phyloP scores from a whole-genome alignment of 1,140 invertebrate genomes.

The Leptonema lineaticorne region DNA sequence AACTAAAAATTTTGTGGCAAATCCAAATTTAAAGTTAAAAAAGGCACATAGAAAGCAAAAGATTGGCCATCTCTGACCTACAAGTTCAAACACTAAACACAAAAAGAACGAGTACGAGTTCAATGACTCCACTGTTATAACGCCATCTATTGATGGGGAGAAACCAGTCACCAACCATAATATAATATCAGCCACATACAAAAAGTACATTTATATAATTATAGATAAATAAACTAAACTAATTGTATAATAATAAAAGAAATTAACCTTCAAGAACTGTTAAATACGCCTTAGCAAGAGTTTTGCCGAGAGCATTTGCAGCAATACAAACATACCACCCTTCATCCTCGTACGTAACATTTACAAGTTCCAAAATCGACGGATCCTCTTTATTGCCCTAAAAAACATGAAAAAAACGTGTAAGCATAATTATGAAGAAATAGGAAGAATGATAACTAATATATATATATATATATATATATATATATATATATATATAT shows the following conservation, averaged over 20 bases:
- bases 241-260: background rate
- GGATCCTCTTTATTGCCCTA: constrained; percentile 57
- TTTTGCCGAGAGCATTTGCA: constrained; percentile 76
- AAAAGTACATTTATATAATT: no score
- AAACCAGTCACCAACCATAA: no score
- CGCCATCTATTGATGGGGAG: no score
- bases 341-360: constrained; percentile 83
- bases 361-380: constrained; percentile 72
- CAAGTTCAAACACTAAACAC: no score
- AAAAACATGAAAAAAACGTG: constrained; percentile 30
- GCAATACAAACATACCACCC: constrained; percentile 94
- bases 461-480: background rate
- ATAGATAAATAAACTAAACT: background rate
- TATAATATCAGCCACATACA: no score
- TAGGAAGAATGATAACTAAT: background rate
- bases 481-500: no score
- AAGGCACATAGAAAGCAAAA: no score
- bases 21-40: no score
- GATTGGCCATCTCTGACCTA: no score
- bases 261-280: constrained; percentile 77
- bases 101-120: no score
- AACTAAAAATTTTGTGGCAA: no score
- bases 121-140: no score
- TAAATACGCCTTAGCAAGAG: constrained; percentile 79
- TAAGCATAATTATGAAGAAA: background rate